Evolutionary conservation across 23 tunicate species (phyloP).

Genomic region (Phallusia fumigata): DNA sequence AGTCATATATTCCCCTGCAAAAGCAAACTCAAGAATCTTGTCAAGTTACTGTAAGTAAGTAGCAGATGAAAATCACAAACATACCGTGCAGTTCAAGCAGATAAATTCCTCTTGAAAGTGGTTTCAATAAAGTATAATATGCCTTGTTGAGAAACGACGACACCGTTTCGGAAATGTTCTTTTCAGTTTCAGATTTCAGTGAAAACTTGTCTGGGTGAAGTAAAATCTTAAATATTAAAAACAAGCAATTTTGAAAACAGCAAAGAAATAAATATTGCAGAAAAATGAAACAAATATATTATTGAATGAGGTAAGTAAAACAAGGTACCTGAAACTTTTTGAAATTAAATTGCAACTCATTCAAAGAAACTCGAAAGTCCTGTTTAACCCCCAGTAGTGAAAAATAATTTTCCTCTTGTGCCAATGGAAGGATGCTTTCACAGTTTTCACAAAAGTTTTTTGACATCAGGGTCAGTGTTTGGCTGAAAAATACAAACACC

Average conservation of each 20-base stretch:
- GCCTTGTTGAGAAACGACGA: slow-evolving; percentile 81
- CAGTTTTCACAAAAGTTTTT: slow-evolving; percentile 59
- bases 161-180: slow-evolving; percentile 49
- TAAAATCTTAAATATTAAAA: slow-evolving; percentile 40
- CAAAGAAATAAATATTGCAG: too few species aligned
- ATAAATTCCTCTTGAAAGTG: slow-evolving; percentile 64
- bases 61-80: too few species aligned
- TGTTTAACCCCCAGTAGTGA: slow-evolving; percentile 41
- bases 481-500: too few species aligned
- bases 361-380: slow-evolving; percentile 35
- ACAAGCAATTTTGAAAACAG: too few species aligned
- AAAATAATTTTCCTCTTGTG: slow-evolving; percentile 30
- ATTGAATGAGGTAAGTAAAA: too few species aligned
- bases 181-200: slow-evolving; percentile 51
- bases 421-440: slow-evolving; percentile 40
- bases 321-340: slow-evolving; percentile 59
- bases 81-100: slow-evolving; percentile 75
- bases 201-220: slow-evolving; percentile 91
- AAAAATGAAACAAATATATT: too few species aligned
- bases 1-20: slow-evolving; percentile 48
- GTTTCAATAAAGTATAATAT: slow-evolving; percentile 61
- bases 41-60: too few species aligned
- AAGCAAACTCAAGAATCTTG: too few species aligned
- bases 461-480: slow-evolving; percentile 17
- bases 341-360: slow-evolving; percentile 55